Evolutionary conservation across 2,113 vertebrate species (phyloP), one percentile per base, ranked within the genome.

Genomic region (Zosterops japonicus): DNA sequence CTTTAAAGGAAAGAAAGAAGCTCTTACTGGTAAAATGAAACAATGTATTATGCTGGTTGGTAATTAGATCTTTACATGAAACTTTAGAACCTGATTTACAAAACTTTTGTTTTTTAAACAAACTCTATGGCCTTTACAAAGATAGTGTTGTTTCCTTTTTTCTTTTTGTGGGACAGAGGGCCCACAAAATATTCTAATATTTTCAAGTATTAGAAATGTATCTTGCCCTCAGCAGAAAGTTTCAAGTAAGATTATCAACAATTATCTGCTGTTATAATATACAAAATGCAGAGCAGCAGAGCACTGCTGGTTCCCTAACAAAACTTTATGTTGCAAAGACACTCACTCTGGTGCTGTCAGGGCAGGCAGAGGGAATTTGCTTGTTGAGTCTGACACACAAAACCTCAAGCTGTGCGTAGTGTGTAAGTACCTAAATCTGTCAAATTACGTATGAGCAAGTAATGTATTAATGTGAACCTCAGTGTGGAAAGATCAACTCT

Each of bases 391-490:
- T 4, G 4, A 57, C 0, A 2, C 63, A 69, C 27, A 49, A 64
- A 83, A 29, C 27, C 29, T 53, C 31, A n/a, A 78, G 29, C 7
- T 41, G 6, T 52, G 60, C 47, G 20, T 9, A 42, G 46, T 35
- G 11, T 27, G 0, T 11, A 28, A 55, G 8, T 52, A 93, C 47
- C 59, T 20, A 8, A 52, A 35, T 44, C 23, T 49, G 12, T n/a
- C 42, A 52, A 41, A 49, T 74, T 6, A 74, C 7, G 1, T 2
- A 13, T 13, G 4, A 83, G n/a, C 11, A 57, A 70, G 23, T 50
- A 18, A 36, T 8, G 2, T 0, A 1, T 63, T 49, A 18, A 20
- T 0, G 18, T 19, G 27, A 85, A 35, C 25, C 36, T 82, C 14
- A 6, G 29, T 28, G 6, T 9, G 9, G 12, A 56, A 81, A 61